Evolutionary conservation across 2,797 vertebrate genomes (phyloP).

Genomic region (Fistularia tabacaria): DNA sequence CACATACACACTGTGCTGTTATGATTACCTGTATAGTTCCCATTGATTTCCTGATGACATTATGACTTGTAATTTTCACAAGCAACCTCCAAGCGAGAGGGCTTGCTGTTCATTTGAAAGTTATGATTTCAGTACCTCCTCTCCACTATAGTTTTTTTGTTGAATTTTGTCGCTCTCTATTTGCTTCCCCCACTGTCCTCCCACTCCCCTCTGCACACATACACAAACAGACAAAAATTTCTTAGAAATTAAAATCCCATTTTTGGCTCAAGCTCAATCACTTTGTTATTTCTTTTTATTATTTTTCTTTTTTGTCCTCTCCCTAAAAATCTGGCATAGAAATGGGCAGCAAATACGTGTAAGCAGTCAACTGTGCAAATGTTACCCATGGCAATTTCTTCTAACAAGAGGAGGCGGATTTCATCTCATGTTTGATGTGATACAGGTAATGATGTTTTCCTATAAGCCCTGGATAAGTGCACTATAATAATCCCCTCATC

Average conservation of each 20-base stretch:
- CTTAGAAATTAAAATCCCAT: conserved; percentile 66
- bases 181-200: no score
- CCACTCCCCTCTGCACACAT: conserved; percentile 24
- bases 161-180: background rate
- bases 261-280: conserved; percentile 62
- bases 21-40: conserved; percentile 75
- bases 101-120: conserved; percentile 70
- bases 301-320: background rate
- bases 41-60: conserved; percentile 73
- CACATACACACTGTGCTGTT: conserved; percentile 55
- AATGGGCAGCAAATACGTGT: conserved; percentile 57
- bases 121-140: conserved; percentile 53
- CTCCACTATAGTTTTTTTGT: conserved; percentile 15
- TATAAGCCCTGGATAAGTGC: conserved; percentile 47
- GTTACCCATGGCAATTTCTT: conserved; percentile 53
- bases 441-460: conserved; percentile 54
- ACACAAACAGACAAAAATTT: conserved; percentile 67
- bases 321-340: conserved; percentile 49
- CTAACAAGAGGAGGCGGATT: conserved; percentile 50
- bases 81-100: conserved; percentile 64
- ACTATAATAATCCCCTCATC: conserved; percentile 37
- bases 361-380: conserved; percentile 54
- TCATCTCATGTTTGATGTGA: conserved; percentile 57
- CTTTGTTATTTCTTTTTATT: conserved; percentile 14
- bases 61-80: conserved; percentile 75